Conservation (phyloP, 2,888 invertebrate genomes). For the Heteromurus nitidus region DNA sequence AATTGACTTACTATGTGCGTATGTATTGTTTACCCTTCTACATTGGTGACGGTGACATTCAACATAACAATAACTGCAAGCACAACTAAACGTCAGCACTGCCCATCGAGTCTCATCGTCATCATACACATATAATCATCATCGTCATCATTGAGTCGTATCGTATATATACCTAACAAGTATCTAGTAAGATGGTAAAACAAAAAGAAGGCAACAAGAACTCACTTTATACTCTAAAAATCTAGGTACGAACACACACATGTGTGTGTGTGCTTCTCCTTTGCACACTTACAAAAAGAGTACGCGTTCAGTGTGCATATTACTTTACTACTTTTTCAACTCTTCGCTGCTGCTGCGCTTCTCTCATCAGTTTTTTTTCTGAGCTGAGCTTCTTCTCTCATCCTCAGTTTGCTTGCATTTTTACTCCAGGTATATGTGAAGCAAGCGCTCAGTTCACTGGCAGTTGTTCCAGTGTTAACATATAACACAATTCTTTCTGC, state of each 20-base stretch:
- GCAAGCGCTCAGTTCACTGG: conserved; percentile 53
- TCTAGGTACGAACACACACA: background rate
- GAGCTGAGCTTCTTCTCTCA: background rate
- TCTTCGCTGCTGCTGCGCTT: no score
- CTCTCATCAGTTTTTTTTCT: background rate
- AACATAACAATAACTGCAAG: no score
- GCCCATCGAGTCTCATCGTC: background rate
- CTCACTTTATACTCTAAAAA: no score
- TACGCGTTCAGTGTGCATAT: no score
- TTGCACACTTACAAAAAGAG: no score
- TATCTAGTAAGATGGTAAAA: background rate
- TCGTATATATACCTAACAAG: no score
- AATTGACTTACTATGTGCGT: no score
- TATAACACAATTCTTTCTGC: no score
- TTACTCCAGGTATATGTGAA: conserved; percentile 49
- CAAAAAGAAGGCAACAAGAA: background rate
- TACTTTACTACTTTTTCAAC: no score
- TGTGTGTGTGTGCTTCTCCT: background rate
- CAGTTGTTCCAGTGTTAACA: conserved; percentile 57
- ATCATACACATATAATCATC: background rate
- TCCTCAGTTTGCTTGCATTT: conserved; percentile 38
- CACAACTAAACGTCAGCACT: no score
- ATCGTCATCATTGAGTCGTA: background rate
- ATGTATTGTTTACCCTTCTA: no score
- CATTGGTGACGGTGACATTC: no score